phyloP scores from a whole-genome alignment of 2,113 vertebrate species.

The Nesogale talazaci region DNA sequence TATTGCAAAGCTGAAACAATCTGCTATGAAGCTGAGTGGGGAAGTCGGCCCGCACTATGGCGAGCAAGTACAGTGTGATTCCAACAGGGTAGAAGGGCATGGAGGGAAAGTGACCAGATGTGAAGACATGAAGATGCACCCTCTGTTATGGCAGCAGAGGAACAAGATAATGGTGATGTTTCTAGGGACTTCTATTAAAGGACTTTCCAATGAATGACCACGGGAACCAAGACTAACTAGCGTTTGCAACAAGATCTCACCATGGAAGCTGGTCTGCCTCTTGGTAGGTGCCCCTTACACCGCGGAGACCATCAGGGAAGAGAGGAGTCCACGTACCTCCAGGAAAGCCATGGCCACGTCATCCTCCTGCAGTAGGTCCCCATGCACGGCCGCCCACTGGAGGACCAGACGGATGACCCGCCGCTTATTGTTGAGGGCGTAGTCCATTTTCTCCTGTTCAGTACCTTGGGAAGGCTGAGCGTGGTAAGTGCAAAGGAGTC shows the following conservation, averaged over 20 bases:
- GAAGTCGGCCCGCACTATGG: slow-evolving; percentile 35
- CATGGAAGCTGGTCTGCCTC: background rate
- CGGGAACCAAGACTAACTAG: slow-evolving; percentile 39
- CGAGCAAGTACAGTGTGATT: slow-evolving; percentile 2
- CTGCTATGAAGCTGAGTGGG: background rate
- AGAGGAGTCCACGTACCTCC: slow-evolving; percentile 86
- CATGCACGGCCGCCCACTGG: slow-evolving; percentile 92
- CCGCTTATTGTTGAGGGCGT: slow-evolving; percentile 97
- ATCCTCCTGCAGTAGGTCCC: slow-evolving; percentile 94
- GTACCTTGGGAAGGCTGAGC: slow-evolving; percentile 96
- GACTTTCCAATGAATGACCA: background rate
- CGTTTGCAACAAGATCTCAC: slow-evolving; percentile 14
- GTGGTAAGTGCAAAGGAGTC: slow-evolving; percentile 93
- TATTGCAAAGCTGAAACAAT: slow-evolving; percentile 45
- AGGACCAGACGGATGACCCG: slow-evolving; percentile 94
- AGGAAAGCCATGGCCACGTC: slow-evolving; percentile 92
- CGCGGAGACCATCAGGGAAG: background rate
- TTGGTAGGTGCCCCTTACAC: background rate
- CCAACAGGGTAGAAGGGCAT: background rate
- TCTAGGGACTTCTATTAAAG: background rate
- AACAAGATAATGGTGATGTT: background rate
- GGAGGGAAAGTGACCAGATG: background rate
- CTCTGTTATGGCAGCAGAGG: background rate
- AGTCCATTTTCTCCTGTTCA: slow-evolving; percentile 97
- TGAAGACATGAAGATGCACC: background rate